phyloP scores from a whole-genome alignment of 2,888 invertebrate species.

The Micropterix aruncella region DNA sequence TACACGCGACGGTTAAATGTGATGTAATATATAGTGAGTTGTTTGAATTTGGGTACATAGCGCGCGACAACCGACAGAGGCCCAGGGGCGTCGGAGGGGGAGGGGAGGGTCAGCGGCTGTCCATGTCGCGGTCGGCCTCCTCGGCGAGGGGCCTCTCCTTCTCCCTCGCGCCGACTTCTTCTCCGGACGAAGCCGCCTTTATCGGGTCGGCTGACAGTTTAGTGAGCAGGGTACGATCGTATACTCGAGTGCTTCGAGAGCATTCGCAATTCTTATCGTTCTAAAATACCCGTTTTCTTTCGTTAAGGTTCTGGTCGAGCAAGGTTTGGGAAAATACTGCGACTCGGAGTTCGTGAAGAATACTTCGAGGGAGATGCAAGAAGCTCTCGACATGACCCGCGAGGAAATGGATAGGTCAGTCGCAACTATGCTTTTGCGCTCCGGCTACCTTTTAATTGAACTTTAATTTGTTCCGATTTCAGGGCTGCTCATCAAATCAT shows the following conservation, averaged over 20 bases:
- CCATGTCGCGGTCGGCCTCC: conserved; percentile 1
- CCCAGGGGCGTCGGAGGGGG: conserved; percentile 4
- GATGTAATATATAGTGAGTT: too few species aligned
- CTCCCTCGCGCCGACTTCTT: conserved; percentile 54
- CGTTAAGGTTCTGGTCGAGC: conserved; percentile 86
- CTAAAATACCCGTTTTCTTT: conserved; percentile 9
- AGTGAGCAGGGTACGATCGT: conserved; percentile 55
- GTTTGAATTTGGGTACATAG: too few species aligned
- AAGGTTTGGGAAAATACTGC: conserved; percentile 89
- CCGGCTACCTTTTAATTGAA: not conserved
- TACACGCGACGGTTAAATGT: too few species aligned
- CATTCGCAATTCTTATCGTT: conserved; percentile 1
- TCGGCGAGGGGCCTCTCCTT: conserved; percentile 1
- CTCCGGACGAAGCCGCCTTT: conserved; percentile 48
- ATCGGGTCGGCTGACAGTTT: conserved; percentile 77
- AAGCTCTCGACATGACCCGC: conserved; percentile 89
- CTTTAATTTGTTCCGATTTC: conserved; percentile 14
- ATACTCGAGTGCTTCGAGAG: not conserved
- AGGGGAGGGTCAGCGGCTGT: not conserved
- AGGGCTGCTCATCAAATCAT: conserved; percentile 79
- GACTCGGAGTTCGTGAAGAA: conserved; percentile 86
- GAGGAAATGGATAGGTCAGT: conserved; percentile 81
- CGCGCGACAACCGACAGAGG: conserved; percentile 10
- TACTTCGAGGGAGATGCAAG: conserved; percentile 90
- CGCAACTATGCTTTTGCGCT: too few species aligned